phyloP scores from a whole-genome alignment of 2,888 invertebrate species.

The Germaria angustata region DNA sequence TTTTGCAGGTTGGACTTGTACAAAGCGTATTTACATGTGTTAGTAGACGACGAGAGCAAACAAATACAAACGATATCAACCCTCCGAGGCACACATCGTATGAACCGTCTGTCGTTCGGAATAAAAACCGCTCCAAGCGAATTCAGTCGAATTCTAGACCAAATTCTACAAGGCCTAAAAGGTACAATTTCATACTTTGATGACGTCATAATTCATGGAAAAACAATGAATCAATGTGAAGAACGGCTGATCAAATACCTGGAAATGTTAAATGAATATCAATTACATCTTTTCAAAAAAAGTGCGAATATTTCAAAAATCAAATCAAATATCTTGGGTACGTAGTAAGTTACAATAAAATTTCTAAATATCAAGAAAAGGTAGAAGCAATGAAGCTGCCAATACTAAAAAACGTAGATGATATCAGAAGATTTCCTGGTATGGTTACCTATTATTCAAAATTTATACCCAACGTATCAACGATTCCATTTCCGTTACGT shows the following conservation, averaged over 20 bases:
- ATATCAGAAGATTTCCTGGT: slow-evolving; percentile 26
- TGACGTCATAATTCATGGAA: background rate
- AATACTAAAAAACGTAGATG: background rate
- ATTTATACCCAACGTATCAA: slow-evolving; percentile 38
- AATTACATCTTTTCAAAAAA: background rate
- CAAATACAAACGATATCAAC: no score
- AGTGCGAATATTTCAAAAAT: background rate
- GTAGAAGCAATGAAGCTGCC: background rate
- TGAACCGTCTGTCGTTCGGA: no score
- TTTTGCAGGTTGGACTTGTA: no score
- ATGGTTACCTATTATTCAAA: slow-evolving; percentile 38
- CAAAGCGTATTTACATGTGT: no score
- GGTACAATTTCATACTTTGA: background rate
- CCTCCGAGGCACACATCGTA: no score
- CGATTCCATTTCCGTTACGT: slow-evolving; percentile 17
- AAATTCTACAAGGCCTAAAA: slow-evolving; percentile 2
- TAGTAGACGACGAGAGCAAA: no score
- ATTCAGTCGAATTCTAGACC: no score
- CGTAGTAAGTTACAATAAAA: background rate
- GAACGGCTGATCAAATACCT: background rate
- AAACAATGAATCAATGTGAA: background rate
- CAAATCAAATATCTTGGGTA: background rate
- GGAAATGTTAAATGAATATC: background rate
- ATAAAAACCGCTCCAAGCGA: no score
- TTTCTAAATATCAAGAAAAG: background rate